Conservation (phyloP, 2,797 vertebrate species). For the Pseudopleuronectes americanus region DNA sequence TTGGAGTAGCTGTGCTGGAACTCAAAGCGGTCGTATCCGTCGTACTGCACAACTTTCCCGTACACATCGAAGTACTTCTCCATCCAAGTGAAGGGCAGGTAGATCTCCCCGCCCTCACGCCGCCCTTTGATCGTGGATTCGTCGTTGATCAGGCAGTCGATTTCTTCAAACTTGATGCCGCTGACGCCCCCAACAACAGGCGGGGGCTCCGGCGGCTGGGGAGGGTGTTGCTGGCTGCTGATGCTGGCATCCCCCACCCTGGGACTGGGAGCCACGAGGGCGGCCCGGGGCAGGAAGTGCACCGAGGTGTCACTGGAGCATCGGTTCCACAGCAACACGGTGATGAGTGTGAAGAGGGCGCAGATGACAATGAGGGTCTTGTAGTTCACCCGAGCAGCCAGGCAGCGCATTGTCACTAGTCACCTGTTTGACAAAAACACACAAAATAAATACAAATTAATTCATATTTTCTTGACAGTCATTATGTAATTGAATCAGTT, state of each 20-base stretch:
- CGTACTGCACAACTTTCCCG: slow-evolving; percentile 91
- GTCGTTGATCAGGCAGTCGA: slow-evolving; percentile 98
- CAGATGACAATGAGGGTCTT: slow-evolving; percentile 97
- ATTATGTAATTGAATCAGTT: background rate
- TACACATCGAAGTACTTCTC: slow-evolving; percentile 98
- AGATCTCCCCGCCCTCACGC: slow-evolving; percentile 90
- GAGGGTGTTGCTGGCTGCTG: slow-evolving; percentile 84
- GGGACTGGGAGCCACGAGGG: slow-evolving; percentile 82
- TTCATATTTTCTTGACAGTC: too few relatives aligned
- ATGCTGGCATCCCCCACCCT: slow-evolving; percentile 75
- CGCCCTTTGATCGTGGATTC: slow-evolving; percentile 92
- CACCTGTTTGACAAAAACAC: slow-evolving; percentile 67
- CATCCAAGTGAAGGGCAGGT: slow-evolving; percentile 95
- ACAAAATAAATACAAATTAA: background rate
- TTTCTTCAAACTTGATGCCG: slow-evolving; percentile 91
- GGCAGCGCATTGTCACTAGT: slow-evolving; percentile 96
- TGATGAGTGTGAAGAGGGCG: slow-evolving; percentile 92
- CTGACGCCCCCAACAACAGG: slow-evolving; percentile 85
- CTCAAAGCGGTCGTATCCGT: slow-evolving; percentile 94
- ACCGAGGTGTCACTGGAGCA: slow-evolving; percentile 87
- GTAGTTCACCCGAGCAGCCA: slow-evolving; percentile 96
- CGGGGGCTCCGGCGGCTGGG: slow-evolving; percentile 89
- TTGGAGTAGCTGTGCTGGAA: slow-evolving; percentile 99
- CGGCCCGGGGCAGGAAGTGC: slow-evolving; percentile 79
- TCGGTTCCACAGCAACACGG: slow-evolving; percentile 94